These are phyloP conservation scores for Pediacus dermestoides DNA, from an alignment of 2,888 invertebrate species.

Conservation along the genomic window DNA sequence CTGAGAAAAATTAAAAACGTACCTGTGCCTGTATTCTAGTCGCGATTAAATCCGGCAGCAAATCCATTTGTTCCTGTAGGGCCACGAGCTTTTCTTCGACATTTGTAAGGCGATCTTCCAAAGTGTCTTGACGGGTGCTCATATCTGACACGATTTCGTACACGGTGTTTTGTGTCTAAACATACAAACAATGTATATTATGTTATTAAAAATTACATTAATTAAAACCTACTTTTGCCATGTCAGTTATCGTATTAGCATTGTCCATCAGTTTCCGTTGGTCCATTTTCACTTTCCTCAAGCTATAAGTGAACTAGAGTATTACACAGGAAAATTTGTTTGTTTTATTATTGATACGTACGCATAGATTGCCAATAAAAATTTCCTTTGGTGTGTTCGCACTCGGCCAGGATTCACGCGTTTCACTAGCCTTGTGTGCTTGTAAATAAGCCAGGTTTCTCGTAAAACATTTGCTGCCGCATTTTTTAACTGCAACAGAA, in stretches of 20 bases:
- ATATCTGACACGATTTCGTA: conserved; percentile 98
- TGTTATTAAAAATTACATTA: background rate
- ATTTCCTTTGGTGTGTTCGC: conserved; percentile 97
- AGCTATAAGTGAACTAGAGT: conserved; percentile 58
- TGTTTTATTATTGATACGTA: conserved; percentile 55
- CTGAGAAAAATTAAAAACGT: too few relatives aligned
- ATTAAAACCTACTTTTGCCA: conserved; percentile 85
- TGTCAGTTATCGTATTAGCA: conserved; percentile 97
- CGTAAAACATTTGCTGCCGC: conserved; percentile 98
- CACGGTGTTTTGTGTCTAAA: conserved; percentile 95
- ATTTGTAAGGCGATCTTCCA: conserved; percentile 89
- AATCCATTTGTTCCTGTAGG: conserved; percentile 84
- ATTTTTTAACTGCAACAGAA: conserved; percentile 96
- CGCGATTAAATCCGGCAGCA: conserved; percentile 78
- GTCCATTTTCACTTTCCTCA: conserved; percentile 99
- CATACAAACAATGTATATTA: conserved; percentile 25
- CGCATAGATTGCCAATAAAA: conserved; percentile 99
- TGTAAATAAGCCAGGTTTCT: conserved; percentile 99
- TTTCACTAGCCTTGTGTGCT: conserved; percentile 97
- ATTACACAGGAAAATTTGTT: conserved; percentile 2
- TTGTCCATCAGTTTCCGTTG: conserved; percentile 99
- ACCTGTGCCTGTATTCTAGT: conserved; percentile 50
- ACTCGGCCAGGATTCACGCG: conserved; percentile 94
- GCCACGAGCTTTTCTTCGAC: conserved; percentile 88
- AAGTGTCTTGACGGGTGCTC: conserved; percentile 87